Base-by-base conservation (phyloP, 2,888 invertebrate species). In the Harpagoxenus sublaevis region DNA sequence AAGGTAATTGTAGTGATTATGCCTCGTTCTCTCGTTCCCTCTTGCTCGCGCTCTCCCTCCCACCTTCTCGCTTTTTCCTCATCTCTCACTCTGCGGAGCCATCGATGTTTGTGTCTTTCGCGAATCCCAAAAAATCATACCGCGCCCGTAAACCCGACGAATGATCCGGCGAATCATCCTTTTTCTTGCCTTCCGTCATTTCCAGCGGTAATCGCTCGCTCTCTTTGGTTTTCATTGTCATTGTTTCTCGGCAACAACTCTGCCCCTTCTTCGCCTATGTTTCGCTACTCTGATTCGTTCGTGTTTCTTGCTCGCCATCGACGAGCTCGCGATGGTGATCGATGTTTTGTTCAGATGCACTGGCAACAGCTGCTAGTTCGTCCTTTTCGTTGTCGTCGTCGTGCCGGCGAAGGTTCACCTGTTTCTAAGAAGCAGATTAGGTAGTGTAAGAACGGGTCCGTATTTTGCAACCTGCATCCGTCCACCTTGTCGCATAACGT, bases 1-100 rank as follows among this genome's bases (percentile, higher is more conserved):
- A 91, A 91, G 91, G 93, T 93, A 94, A 94, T 94, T 94, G 94
- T 92, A 93, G 93, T 93, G 93, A 94, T 94, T 93, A 94, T 91
- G 89, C 91, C 89, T 89, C 86, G 86, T 85, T 88, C 90, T 87
- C 87, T 91, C 87, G 83, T 65, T 84, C 83, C 48, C 45, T 87
- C 77, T 65, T 62, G 45, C 85, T 82, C 75, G 83, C 71, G 83
- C 84, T 88, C 85, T 55, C 23, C 23, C 66, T 39, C 48, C 18
- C 68, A 62, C 75, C 63, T 60, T 65, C 65, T 82, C 51, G 66
- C 85, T 78, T 68, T 85, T 84, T 84, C 78, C 73, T 79, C 84
- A 82, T 84, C 75, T 83, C 62, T 75, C 73, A 73, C 77, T 78
- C n/a, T 10, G 65, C 48, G 68, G 51, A 82, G 77, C 83, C 84